Percentiles rank a stretch among this genome's conserved stretches.
Conservation (phyloP, 2,888 invertebrate species). For the Drosophila rubida region DNA sequence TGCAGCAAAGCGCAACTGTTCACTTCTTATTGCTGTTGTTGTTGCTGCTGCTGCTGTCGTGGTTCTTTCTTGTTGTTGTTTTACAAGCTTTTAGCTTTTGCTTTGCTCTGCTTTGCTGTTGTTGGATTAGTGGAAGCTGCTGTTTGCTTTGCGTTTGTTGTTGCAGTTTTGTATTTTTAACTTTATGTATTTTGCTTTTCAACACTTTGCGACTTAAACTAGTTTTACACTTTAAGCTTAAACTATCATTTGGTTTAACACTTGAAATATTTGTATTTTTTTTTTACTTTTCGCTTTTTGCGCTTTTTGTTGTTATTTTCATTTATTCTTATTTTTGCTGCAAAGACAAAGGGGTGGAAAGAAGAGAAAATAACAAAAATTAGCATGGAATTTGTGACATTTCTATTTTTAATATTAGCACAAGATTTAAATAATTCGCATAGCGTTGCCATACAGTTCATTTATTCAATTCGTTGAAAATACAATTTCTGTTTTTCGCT, state of each 20-base stretch:
- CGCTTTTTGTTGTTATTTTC: slow-evolving; percentile 28
- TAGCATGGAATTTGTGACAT: slow-evolving; percentile 41
- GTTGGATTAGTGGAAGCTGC: neutral
- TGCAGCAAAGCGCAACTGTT: slow-evolving; percentile 47
- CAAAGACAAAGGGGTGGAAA: slow-evolving; percentile 51
- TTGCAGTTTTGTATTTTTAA: slow-evolving; percentile 14
- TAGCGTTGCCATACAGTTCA: slow-evolving; percentile 14
- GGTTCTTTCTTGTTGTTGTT: slow-evolving; percentile 3
- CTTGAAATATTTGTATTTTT: slow-evolving; percentile 46
- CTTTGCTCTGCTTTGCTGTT: neutral
- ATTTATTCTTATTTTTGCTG: slow-evolving; percentile 32
- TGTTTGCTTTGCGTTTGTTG: slow-evolving; percentile 18
- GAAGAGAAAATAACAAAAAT: slow-evolving; percentile 54
- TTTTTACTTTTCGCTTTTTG: too few relatives aligned
- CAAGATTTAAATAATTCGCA: neutral
- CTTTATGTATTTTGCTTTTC: slow-evolving; percentile 22
- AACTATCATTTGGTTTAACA: slow-evolving; percentile 78
- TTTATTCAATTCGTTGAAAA: neutral
- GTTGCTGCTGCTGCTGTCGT: neutral
- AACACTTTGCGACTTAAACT: slow-evolving; percentile 66
- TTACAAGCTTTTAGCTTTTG: slow-evolving; percentile 17
- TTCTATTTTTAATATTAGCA: slow-evolving; percentile 12
- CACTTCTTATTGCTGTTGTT: slow-evolving; percentile 32
- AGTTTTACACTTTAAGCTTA: slow-evolving; percentile 76
- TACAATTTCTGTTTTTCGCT: neutral